Evolutionary conservation across 1,140 invertebrate genomes (phyloP).

Genomic region (Calliphora vicina): DNA sequence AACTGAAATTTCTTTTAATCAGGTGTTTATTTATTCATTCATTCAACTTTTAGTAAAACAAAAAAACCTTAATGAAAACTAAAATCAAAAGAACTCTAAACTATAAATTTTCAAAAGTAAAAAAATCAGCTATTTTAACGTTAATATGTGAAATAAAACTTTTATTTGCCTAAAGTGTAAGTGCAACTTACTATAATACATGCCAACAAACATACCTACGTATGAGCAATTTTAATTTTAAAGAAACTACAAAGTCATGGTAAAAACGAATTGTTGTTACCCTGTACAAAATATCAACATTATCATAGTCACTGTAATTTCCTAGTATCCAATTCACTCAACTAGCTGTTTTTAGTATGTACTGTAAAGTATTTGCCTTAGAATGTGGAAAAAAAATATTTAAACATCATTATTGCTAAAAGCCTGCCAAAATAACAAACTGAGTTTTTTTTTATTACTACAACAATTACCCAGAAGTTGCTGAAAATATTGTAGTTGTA

Average conservation of each 20-base stretch:
- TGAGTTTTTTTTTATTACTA: neutral
- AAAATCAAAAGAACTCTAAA: neutral
- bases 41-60: neutral
- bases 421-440: neutral
- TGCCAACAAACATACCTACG: neutral
- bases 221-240: neutral
- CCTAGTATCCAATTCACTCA: no score
- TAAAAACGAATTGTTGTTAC: neutral
- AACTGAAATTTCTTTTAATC: neutral
- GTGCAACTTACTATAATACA: neutral
- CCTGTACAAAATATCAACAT: neutral
- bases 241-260: neutral
- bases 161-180: no score
- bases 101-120: neutral
- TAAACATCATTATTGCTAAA: neutral
- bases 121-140: neutral
- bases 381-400: neutral
- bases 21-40: neutral
- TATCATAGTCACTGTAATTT: no score
- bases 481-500: neutral
- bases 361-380: neutral
- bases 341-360: neutral
- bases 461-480: neutral
- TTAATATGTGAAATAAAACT: neutral
- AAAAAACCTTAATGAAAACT: neutral